phyloP scores from a whole-genome alignment of 1,140 invertebrate genomes.

The Ceratoteleas bidentatus region DNA sequence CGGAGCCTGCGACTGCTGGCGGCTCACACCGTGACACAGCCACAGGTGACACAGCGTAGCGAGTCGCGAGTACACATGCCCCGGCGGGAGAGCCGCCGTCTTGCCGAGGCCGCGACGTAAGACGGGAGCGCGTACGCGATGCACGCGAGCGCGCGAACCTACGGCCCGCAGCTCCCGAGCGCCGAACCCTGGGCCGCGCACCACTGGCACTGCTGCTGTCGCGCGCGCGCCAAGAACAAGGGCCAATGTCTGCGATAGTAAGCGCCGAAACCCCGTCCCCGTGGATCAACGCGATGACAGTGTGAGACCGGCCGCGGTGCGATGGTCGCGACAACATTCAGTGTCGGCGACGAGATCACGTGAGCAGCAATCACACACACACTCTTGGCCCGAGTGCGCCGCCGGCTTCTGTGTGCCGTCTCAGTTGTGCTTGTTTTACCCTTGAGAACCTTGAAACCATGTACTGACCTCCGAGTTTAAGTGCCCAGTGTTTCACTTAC shows the following conservation, averaged over 20 bases:
- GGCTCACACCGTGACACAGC: constrained; percentile 40
- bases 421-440: not conserved
- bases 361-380: constrained; percentile 26
- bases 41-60: constrained; percentile 52
- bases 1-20: no score
- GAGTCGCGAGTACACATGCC: constrained; percentile 11
- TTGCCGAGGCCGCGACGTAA: constrained; percentile 29
- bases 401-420: constrained; percentile 10
- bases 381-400: not conserved
- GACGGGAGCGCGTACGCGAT: constrained; percentile 35
- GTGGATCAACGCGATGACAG: constrained; percentile 23
- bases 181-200: constrained; percentile 22
- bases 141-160: constrained; percentile 36
- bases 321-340: constrained; percentile 42
- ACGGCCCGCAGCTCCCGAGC: constrained; percentile 25
- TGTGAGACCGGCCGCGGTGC: constrained; percentile 22
- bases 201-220: constrained; percentile 29
- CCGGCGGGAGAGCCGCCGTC: constrained; percentile 28
- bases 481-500: constrained; percentile 12
- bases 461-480: constrained; percentile 1
- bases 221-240: constrained; percentile 38
- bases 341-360: constrained; percentile 53
- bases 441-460: constrained; percentile 11
- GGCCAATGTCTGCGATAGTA: constrained; percentile 35
- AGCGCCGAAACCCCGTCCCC: not conserved